A percentile compares a stretch with the other conserved stretches of the same genome.
phyloP scores from a whole-genome alignment of 2,113 vertebrate genomes.

The Accipiter virgatus region DNA sequence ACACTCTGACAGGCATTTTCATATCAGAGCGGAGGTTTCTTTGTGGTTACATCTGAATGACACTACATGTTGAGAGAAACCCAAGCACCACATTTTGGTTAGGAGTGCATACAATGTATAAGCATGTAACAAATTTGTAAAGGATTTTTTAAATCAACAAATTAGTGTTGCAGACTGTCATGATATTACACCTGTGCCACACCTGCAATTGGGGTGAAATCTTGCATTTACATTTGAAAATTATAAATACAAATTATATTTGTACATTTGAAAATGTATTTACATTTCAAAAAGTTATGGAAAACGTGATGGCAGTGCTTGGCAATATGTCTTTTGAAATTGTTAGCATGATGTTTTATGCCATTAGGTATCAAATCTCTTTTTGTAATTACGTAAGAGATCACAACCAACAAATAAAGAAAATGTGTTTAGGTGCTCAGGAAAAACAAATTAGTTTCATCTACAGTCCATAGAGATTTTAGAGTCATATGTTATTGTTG shows the following conservation, averaged over 20 bases:
- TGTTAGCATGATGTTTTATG: background rate
- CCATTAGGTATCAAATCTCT: background rate
- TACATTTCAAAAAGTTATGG: background rate
- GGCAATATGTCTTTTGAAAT: background rate
- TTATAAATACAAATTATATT: background rate
- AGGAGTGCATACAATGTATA: background rate
- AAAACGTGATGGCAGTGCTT: background rate
- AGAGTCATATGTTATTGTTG: background rate
- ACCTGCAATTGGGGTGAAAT: background rate
- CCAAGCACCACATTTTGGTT: background rate
- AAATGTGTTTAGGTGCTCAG: background rate
- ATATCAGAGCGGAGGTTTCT: background rate
- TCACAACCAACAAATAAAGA: background rate
- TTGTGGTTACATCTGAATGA: background rate
- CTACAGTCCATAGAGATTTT: background rate
- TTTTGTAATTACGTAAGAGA: background rate
- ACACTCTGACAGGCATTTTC: background rate
- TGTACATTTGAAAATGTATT: background rate
- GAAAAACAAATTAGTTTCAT: slow-evolving; percentile 16
- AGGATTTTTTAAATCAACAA: background rate
- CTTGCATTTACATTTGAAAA: background rate
- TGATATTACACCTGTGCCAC: background rate
- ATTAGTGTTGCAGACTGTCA: background rate
- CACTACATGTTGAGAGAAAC: background rate
- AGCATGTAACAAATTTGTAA: background rate